Evolutionary conservation across 2,888 invertebrate species (phyloP), one percentile per base, ranked within the genome.

Genomic region (Diloba caeruleocephala): DNA sequence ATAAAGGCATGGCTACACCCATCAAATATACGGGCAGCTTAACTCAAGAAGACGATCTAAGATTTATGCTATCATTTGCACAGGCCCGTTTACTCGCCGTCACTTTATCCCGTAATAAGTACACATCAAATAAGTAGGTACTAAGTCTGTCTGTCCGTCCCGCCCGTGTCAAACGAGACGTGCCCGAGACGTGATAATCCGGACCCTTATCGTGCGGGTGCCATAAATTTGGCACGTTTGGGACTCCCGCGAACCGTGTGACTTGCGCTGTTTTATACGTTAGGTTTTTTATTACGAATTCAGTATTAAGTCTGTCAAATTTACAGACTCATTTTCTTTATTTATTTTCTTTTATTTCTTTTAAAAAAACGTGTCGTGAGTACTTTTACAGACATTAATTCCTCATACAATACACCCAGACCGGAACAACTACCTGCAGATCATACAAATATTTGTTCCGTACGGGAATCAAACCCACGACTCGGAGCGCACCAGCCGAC

Each of bases 171-270:
- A 60, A 39, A 37, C 38, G 25, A 44, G 65, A 51, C 59, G 59
- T 58, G 45, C 52, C 42, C 29, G 58, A 60, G 65, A 57, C 60
- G 62, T 71, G 78, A 81, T 82, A 78, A 82, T 76, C 78, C 75
- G 51, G 43, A 73, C 81, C 81, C 79, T 82, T 77, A 76, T 75
- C 76, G 67, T 46, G 58, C 48, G 49, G 33, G 70, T 48, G 66
- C 74, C 67, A 80, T 80, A 74, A 77, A 81, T 79, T 77, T 71
- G 60, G 42, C 54, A 55, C 67, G 64, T 57, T 62, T 44, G 54
- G 39, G 45, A 44, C 53, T 33, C 48, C 17, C 29, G 58, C 26
- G 23, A 37, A 39, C 42, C 38, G 60, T 28, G 60, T 57, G 42
- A 64, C 58, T 60, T 63, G 17, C 3, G 56, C 56, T 14, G 29